Conservation (phyloP, 2,797 vertebrate genomes). For the Chelon labrosus region DNA sequence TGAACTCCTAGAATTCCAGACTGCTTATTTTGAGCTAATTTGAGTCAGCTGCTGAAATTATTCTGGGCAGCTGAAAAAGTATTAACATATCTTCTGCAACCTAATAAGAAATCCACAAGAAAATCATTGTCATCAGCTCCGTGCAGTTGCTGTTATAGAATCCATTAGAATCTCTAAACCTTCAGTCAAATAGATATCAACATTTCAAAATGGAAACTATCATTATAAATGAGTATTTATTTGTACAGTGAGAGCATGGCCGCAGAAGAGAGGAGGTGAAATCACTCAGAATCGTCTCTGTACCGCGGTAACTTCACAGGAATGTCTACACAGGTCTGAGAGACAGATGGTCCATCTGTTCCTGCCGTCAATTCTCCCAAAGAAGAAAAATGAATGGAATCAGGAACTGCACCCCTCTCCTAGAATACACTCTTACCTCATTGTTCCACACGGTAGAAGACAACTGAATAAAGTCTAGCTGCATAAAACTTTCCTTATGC, state of each 20-base stretch:
- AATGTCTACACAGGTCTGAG: constrained; percentile 79
- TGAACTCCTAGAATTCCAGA: constrained; percentile 79
- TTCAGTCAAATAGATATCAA: constrained; percentile 14
- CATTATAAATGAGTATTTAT: constrained; percentile 24
- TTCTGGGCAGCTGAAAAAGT: constrained; percentile 69
- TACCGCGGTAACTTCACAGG: constrained; percentile 71
- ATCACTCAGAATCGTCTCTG: constrained; percentile 59
- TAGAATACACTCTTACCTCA: constrained; percentile 50
- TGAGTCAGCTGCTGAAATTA: constrained; percentile 80
- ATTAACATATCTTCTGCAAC: constrained; percentile 77
- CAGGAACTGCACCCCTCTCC: constrained; percentile 55
- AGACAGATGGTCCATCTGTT: constrained; percentile 83
- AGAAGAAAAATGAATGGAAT: constrained; percentile 73
- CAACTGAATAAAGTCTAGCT: constrained; percentile 31
- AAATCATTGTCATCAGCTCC: constrained; percentile 46
- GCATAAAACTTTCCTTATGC: constrained; percentile 28
- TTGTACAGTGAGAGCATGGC: constrained; percentile 1
- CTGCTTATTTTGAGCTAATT: constrained; percentile 80
- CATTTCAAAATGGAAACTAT: constrained; percentile 28
- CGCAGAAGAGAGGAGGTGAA: constrained; percentile 39
- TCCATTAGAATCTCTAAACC: constrained; percentile 10
- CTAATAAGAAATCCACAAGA: constrained; percentile 50
- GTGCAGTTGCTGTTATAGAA: constrained; percentile 23
- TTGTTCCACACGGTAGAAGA: constrained; percentile 40
- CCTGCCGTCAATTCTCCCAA: constrained; percentile 63